A percentile compares a stretch with the other conserved stretches of the same genome.
Conservation (phyloP, 2,888 invertebrate genomes). For the Tillus elongatus region DNA sequence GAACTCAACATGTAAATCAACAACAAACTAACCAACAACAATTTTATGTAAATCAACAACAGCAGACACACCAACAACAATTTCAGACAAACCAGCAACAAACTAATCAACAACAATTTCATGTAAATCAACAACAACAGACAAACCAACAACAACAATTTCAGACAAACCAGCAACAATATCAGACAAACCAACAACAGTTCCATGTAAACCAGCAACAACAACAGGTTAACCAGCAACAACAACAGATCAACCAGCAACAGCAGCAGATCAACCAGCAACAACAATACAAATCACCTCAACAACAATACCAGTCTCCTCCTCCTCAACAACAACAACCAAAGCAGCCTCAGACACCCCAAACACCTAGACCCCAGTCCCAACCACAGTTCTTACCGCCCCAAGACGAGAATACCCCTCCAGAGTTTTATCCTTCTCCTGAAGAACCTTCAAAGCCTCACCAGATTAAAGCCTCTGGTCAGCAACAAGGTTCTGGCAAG, state of each 20-base stretch:
- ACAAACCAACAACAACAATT: conserved; percentile 3
- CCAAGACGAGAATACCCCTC: neutral
- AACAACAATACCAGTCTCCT: conserved; percentile 6
- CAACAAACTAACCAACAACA: conserved; percentile 13
- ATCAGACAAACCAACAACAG: conserved; percentile 9
- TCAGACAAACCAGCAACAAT: conserved; percentile 11
- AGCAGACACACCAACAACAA: conserved; percentile 8
- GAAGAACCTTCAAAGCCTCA: conserved; percentile 23
- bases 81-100: conserved; percentile 12
- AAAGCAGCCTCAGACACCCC: too few relatives aligned
- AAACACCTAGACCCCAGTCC: too few relatives aligned
- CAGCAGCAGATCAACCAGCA: conserved; percentile 21
- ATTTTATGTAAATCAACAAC: conserved; percentile 13
- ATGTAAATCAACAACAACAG: conserved; percentile 13
- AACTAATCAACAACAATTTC: conserved; percentile 11
- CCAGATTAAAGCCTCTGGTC: too few relatives aligned
- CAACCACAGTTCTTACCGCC: neutral
- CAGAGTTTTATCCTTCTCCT: conserved; percentile 10
- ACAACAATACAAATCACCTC: conserved; percentile 15
- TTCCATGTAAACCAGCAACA: conserved; percentile 24
- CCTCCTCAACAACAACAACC: conserved; percentile 9
- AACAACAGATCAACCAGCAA: conserved; percentile 22
- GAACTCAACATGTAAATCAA: conserved; percentile 11
- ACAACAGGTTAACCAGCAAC: conserved; percentile 24
- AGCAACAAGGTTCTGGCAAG: too few relatives aligned